Base-by-base conservation (phyloP, 2,797 vertebrate genomes). In the Hydrophis major region DNA sequence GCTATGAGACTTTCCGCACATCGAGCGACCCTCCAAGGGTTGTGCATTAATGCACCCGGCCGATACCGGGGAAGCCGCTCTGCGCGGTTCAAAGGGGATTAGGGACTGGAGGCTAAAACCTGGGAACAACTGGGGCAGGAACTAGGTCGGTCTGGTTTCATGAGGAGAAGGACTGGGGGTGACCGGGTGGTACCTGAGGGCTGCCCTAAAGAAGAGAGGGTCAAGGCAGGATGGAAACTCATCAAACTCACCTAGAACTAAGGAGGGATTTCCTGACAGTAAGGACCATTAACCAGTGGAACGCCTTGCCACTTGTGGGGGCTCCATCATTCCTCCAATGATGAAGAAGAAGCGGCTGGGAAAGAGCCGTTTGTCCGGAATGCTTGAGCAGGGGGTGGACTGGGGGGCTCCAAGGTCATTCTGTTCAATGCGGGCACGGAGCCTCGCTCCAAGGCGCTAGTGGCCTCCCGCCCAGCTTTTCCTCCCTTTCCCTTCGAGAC, bases 251-350 rank as follows among this genome's bases (percentile, higher is more conserved):
- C 14, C n/a, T 18, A 6, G 13, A 32, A 69, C 6, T 69, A 32
- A 32, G n/a, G n/a, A 18, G 66, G 0, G 18, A 3, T 2, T 69
- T 69, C 14, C n/a, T n/a, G 13, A 66, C 2, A 16, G 63, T 16
- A 2, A 69, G 66, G 1, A 32, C 66, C 16, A 32, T 69, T 18
- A 32, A 69, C 0, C 13, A 32, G n/a, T 32, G n/a, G 66, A 18
- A 69, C 2, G 63, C 2, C 63, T 32, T 16, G 28, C 5, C 63
- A 16, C 63, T 2, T 6, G 66, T 18, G n/a, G 0, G 0, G 1
- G n/a, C 13, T 69, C 14, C 66, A 69, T 1, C 13, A 32, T n/a
- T 37, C 37, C 37, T 37, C 37, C 37, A 37, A 37, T 37, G 37
- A 37, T 37, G 37, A 37, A 37, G 37, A 37, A 69, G 66, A 69